These are phyloP conservation scores for Oostethus manadensis DNA, from an alignment of 2,113 vertebrate genomes.

Conservation along the genomic window DNA sequence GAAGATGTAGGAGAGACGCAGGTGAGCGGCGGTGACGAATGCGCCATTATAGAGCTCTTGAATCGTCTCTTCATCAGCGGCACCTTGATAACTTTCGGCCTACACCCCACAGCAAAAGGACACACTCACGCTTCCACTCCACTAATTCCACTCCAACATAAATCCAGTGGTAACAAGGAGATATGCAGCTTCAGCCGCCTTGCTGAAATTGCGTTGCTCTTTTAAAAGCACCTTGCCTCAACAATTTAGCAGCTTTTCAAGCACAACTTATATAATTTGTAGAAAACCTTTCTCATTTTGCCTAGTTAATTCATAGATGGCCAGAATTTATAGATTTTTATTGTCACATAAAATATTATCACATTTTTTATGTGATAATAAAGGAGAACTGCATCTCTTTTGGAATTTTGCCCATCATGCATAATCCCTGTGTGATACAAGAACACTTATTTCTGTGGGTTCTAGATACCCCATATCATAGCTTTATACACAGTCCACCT, in stretches of 20 bases:
- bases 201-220: not conserved
- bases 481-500: no score
- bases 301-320: no score
- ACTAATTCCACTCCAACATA: slow-evolving; percentile 14
- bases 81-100: slow-evolving; percentile 32
- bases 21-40: slow-evolving; percentile 35
- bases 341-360: no score
- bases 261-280: not conserved
- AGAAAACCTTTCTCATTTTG: no score
- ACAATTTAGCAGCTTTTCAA: not conserved
- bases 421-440: no score
- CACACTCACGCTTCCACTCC: not conserved
- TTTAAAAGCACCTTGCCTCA: not conserved
- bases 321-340: no score
- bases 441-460: no score
- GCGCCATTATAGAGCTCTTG: slow-evolving; percentile 22
- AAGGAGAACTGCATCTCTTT: no score
- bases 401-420: no score
- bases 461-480: no score
- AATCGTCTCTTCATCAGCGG: slow-evolving; percentile 27
- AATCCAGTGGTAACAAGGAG: not conserved
- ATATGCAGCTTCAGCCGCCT: slow-evolving; percentile 22
- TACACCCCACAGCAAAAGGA: slow-evolving; percentile 3
- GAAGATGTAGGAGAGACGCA: slow-evolving; percentile 33
- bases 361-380: no score